Evolutionary conservation across 2,888 invertebrate genomes (phyloP).

Genomic region (Callyntrura sp.): DNA sequence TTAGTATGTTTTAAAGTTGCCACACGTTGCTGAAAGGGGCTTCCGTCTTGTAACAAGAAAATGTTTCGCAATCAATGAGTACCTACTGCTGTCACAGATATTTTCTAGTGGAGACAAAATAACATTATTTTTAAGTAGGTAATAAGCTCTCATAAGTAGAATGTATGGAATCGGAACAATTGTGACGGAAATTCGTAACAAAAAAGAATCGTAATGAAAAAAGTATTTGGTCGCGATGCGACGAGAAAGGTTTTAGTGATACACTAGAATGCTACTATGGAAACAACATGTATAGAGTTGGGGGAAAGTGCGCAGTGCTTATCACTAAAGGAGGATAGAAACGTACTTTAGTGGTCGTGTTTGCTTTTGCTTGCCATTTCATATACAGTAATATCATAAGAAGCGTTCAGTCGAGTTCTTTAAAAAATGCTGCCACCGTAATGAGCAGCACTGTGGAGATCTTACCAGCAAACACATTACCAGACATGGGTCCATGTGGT

Average conservation of each 20-base stretch:
- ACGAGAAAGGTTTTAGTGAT: neutral
- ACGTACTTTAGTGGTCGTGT: constrained; percentile 36
- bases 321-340: constrained; percentile 35
- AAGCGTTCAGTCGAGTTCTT: constrained; percentile 22
- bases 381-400: constrained; percentile 1
- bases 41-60: constrained; percentile 11
- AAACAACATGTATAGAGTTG: neutral
- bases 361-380: constrained; percentile 42
- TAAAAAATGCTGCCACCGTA: constrained; percentile 45
- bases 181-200: neutral
- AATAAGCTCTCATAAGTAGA: constrained; percentile 10
- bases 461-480: constrained; percentile 79
- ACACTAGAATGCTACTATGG: neutral
- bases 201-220: neutral
- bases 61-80: constrained; percentile 4
- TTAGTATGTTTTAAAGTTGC: neutral
- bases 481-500: constrained; percentile 79
- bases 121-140: constrained; percentile 10
- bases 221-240: neutral
- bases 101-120: neutral
- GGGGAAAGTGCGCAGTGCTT: constrained; percentile 47
- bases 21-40: neutral
- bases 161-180: neutral
- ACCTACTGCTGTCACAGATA: constrained; percentile 11
- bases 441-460: constrained; percentile 62